These are phyloP conservation scores for Echinops telfairi DNA, from an alignment of 2,113 vertebrate genomes.

Conservation along the genomic window DNA sequence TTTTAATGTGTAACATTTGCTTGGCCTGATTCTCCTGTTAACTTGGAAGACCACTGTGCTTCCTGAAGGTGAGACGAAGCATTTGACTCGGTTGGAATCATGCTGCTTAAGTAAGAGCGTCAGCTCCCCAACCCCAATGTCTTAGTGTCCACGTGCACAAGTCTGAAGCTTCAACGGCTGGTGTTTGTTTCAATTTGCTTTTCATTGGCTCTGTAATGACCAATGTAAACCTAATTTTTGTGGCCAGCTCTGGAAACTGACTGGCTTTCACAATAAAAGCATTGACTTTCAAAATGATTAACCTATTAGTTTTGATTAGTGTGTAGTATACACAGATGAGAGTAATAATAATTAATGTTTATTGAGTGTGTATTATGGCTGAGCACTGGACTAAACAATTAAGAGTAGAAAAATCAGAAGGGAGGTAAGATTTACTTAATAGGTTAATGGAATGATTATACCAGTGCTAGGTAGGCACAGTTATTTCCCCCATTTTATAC, in stretches of 20 bases:
- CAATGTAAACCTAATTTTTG: not conserved
- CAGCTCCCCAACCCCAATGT: not conserved
- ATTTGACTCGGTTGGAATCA: not conserved
- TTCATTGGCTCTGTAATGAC: not conserved
- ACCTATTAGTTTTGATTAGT: constrained; percentile 33
- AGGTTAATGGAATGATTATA: not conserved
- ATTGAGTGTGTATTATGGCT: not conserved
- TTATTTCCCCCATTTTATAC: constrained; percentile 45
- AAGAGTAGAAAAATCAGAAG: not conserved
- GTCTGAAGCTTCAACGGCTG: constrained; percentile 29
- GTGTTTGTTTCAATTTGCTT: constrained; percentile 55
- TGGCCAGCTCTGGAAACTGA: constrained; percentile 19
- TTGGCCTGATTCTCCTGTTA: not conserved
- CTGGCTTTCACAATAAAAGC: constrained; percentile 34
- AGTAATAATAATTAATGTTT: not conserved
- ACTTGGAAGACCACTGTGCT: not conserved
- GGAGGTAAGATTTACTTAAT: constrained; percentile 15
- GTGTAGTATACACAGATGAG: not conserved
- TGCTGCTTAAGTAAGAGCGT: constrained; percentile 18
- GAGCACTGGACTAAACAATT: not conserved
- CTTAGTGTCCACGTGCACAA: not conserved
- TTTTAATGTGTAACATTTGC: not conserved
- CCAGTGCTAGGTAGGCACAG: not conserved
- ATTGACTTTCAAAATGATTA: constrained; percentile 12
- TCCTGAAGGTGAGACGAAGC: not conserved